Percentiles rank a stretch among this genome's conserved stretches.
Evolutionary conservation across 2,797 vertebrate genomes (phyloP).

Genomic region (Lateolabrax maculatus): DNA sequence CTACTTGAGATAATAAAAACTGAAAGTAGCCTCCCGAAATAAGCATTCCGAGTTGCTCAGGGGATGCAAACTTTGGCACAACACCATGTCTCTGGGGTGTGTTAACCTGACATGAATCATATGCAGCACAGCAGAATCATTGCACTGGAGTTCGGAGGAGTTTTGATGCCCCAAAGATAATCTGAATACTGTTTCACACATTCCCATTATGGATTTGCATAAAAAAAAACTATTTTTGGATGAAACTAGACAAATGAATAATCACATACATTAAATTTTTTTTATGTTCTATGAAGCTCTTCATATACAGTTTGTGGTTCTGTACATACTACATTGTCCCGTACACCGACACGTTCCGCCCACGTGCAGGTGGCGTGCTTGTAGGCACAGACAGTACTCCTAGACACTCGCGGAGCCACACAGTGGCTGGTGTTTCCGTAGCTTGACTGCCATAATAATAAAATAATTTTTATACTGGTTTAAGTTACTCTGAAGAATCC

Average conservation of each 20-base stretch:
- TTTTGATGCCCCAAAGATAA: too few relatives aligned
- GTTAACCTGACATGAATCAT: background rate
- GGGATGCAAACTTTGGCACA: background rate
- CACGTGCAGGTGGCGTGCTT: background rate
- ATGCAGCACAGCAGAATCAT: background rate
- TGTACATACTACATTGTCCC: background rate
- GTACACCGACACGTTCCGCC: background rate
- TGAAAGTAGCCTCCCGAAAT: background rate
- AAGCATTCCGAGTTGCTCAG: background rate
- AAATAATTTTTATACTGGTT: background rate
- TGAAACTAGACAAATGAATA: background rate
- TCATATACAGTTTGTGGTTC: background rate
- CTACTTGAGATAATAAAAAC: background rate
- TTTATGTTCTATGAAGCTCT: background rate
- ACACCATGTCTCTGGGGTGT: background rate
- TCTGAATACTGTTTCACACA: background rate
- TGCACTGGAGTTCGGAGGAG: background rate
- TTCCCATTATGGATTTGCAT: background rate
- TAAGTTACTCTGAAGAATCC: background rate
- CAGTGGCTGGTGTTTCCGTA: background rate
- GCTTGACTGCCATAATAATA: background rate
- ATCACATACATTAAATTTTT: background rate
- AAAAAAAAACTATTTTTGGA: background rate
- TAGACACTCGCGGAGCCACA: background rate
- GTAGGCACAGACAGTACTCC: background rate